Base-by-base conservation (phyloP, 2,113 vertebrate species). In the Oreochromis spilurus region DNA sequence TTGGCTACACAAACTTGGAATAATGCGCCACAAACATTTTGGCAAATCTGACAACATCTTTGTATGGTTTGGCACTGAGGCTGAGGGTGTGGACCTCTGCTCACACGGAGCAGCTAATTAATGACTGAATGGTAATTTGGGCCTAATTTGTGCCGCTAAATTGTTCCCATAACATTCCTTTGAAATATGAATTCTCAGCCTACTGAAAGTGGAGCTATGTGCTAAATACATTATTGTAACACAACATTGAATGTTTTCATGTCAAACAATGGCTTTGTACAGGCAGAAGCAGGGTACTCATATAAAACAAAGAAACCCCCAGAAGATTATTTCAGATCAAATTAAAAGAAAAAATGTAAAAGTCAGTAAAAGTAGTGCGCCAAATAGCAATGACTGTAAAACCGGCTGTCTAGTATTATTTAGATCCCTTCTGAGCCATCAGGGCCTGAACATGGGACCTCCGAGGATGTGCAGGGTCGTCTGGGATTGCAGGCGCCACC, bases 111-210 rank as follows among this genome's bases (percentile, higher is more conserved):
- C 9, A 52, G 16, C 8, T 77, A 31, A 52, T 77, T 77, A 50
- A 52, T 12, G 45, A 34, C 45, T 52, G 43, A 0, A 48, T 45
- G 50, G 40, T 31, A 54, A 52, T 38, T 83, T 77, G 24, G 55
- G 12, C 60, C 4, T 26, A 72, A 72, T 21, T 21, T 29, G 38
- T 72, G 67, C 6, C 11, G 0, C 75, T 31, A 65, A 17, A 38
- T 81, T 54, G 80, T 83, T 75, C 48, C 53, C 26, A 57, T 67
- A 54, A 58, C 45, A 52, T 77, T 77, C 72, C 45, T 52, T 52
- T n/a, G 26, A 31, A 10, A 26, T 16, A 9, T 26, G 36, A 13
- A 4, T 45, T 83, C 24, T 48, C 21, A 31, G 21, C 38, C n/a
- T 19, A n/a, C 9, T 4, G 7, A 26, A 38, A 79, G 58, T 5